Evolutionary conservation across 2,888 invertebrate species (phyloP), one percentile per base, ranked within the genome.

Genomic region (Gnatocerus cornutus): DNA sequence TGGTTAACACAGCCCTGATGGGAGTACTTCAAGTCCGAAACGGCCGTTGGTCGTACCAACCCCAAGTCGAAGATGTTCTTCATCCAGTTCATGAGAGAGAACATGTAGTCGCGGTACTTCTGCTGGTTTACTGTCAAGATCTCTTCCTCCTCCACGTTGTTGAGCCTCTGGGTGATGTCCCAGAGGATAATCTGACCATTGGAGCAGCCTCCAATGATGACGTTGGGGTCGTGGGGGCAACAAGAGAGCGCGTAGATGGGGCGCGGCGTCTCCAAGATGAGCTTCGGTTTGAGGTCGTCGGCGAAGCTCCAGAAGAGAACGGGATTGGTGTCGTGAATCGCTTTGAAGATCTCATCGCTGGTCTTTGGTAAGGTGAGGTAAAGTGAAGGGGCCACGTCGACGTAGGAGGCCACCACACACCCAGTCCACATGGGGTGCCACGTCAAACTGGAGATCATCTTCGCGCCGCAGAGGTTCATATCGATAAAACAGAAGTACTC

Each of bases 401-500:
- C 86, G 76, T 93, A 94, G n/a, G 90, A 86, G 30, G 90, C 87
- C 0, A 90, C 92, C 1, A 90, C 87, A 7, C 91, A 87, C 0
- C 93, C 93, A 0, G 91, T 88, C 87, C 90, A 88, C 82, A 89
- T 87, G 0, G 91, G 92, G 84, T 93, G 93, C 90, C 93, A 94
- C 69, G 87, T 86, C 9, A 90, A 86, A 69, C 88, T 86, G 4
- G 90, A 88, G 39, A 94, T 89, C 81, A 88, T 90, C 75, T 91
- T 92, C 69, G 90, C 88, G 79, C 89, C 89, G 69, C 90, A 91
- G 78, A 89, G 86, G 0, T 85, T 79, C 1, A 91, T 89, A 77
- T 92, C 89, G 16, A 90, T 89, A 77, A 92, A 92, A 76, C 90
- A 90, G 53, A 90, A 87, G 72, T 89, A 88, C 72, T 90, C 89